Conservation (phyloP, 2,797 vertebrate genomes). For the Pseudochaenichthys georgianus region DNA sequence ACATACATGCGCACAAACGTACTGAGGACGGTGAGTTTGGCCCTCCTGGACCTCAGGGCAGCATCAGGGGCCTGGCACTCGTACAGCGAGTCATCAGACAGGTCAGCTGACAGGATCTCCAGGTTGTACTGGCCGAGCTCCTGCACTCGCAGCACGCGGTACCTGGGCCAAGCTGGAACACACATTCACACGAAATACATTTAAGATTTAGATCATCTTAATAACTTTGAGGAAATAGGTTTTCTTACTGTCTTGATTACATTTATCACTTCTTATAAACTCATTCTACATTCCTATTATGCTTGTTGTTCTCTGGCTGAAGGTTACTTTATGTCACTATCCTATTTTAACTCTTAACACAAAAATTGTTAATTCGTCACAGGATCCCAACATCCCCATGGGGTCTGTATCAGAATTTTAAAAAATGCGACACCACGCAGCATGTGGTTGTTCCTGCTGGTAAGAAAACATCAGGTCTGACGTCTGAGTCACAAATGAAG, state of each 20-base stretch:
- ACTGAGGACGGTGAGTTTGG: conserved; percentile 93
- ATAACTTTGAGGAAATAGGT: not conserved
- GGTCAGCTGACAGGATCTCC: conserved; percentile 92
- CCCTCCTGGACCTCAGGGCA: conserved; percentile 92
- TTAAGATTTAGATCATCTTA: not conserved
- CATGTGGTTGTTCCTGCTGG: not conserved
- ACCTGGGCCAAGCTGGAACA: conserved; percentile 92
- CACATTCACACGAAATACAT: conserved; percentile 18
- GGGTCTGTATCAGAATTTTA: not conserved
- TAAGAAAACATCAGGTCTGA: conserved; percentile 29
- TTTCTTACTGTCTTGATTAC: not conserved
- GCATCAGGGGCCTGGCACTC: conserved; percentile 98
- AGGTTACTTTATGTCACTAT: not conserved
- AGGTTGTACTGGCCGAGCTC: conserved; percentile 95
- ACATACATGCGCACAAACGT: conserved; percentile 43
- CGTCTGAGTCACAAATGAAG: conserved; percentile 26
- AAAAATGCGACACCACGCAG: not conserved
- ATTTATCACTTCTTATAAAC: not conserved
- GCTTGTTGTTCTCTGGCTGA: not conserved
- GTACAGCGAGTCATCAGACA: conserved; percentile 93
- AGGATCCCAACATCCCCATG: conserved; percentile 14
- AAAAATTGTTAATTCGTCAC: not conserved
- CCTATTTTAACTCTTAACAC: conserved; percentile 1
- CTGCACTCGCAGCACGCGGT: conserved; percentile 89
- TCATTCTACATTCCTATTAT: not conserved